Evolutionary conservation across 2,797 vertebrate genomes (phyloP).

Genomic region (Macropus fuliginosus): DNA sequence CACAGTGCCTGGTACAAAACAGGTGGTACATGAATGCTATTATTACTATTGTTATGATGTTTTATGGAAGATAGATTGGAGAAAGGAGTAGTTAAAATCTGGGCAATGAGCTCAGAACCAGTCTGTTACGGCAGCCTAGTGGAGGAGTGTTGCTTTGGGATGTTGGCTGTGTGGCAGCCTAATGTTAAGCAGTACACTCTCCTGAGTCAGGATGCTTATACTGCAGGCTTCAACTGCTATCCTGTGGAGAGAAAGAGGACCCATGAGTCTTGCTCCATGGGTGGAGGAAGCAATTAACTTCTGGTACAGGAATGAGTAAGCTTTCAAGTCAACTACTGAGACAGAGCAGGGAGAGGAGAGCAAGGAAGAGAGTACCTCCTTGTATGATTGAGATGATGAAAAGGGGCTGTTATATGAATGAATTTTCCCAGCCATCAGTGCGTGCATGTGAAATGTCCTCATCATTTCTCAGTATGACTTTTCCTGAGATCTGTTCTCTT

Average conservation of each 20-base stretch:
- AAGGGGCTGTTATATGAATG: neutral
- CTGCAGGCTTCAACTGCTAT: neutral
- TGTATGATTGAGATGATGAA: neutral
- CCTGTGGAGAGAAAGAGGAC: neutral
- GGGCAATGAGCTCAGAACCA: neutral
- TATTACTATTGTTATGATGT: neutral
- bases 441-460: neutral
- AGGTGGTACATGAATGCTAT: neutral
- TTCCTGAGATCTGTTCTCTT: neutral
- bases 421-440: neutral
- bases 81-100: neutral
- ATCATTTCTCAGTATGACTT: neutral
- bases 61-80: neutral
- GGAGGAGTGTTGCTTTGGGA: neutral
- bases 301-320: neutral
- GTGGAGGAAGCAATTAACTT: neutral
- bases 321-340: neutral
- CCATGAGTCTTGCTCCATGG: neutral
- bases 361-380: neutral
- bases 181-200: neutral
- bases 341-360: neutral
- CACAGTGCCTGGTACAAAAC: neutral
- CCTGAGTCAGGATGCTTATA: neutral
- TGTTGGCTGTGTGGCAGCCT: neutral
- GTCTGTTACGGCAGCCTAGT: neutral